Percentiles rank a stretch among this genome's conserved stretches.
These are phyloP conservation scores for Lasioglossum oenotherae DNA, from an alignment of 2,888 invertebrate genomes.

Conservation along the genomic window DNA sequence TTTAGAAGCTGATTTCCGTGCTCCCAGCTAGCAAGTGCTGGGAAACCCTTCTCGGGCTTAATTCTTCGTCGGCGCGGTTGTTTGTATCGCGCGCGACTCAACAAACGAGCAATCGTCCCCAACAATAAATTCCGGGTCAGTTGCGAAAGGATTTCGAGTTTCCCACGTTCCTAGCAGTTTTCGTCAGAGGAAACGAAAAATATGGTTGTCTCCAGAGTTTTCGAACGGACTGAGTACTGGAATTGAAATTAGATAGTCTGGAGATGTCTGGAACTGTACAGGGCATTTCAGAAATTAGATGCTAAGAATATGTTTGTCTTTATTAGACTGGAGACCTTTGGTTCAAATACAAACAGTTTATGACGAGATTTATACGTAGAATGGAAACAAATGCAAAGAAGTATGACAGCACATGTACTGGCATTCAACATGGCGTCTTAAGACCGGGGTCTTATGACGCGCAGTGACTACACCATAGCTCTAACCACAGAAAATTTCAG, in stretches of 20 bases:
- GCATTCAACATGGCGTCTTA: background rate
- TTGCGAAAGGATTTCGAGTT: background rate
- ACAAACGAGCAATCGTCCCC: background rate
- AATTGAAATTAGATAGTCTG: too few relatives aligned
- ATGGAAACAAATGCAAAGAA: too few relatives aligned
- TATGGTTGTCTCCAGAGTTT: background rate
- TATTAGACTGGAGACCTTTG: background rate
- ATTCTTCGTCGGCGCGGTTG: conserved; percentile 7
- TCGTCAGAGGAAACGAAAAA: too few relatives aligned
- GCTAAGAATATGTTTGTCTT: too few relatives aligned
- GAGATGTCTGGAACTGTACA: too few relatives aligned
- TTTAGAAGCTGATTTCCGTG: background rate
- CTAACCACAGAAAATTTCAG: background rate
- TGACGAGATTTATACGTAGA: background rate
- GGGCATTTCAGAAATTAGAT: too few relatives aligned
- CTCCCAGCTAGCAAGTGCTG: background rate
- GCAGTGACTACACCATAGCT: background rate
- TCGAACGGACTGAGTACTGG: too few relatives aligned
- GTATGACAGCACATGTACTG: background rate
- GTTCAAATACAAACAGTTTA: background rate
- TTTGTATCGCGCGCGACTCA: background rate
- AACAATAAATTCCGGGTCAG: background rate
- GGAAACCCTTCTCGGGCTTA: background rate
- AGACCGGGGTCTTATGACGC: background rate
- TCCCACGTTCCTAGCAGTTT: background rate